Base-by-base conservation (phyloP, 2,888 invertebrate species). In the Drosophila macrospina region DNA sequence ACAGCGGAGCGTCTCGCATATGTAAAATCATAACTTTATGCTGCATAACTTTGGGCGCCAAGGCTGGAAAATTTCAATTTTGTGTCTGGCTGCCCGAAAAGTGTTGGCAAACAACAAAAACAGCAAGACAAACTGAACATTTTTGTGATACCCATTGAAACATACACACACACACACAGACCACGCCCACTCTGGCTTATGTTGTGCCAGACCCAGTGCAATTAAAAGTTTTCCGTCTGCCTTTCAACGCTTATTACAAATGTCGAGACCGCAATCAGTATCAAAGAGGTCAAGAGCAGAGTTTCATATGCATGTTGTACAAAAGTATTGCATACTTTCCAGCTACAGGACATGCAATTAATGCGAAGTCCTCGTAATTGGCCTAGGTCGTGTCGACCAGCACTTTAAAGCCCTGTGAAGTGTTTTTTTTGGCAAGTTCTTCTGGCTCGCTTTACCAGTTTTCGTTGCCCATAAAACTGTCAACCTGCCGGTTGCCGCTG, bases 221-320 rank as follows among this genome's bases (percentile, higher is more conserved):
- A 83, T 83, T 83, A 87, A 83, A 83, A 83, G 82, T 83, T 87
- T 66, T 78, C 66, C 56, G 75, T 74, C 65, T 71, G 77, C 56
- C 50, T 72, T 55, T 63, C 69, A 70, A 78, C 74, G 82, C 69
- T 76, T 83, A 83, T 83, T 81, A 65, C 86, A 76, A 82, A 74
- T 87, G 82, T 79, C 70, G 79, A 50, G 64, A 73, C 79, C 82
- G 79, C 87, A 87, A 76, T 78, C 84, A 84, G 24, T 42, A 42
- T 48, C 69, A 61, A 67, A 69, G 77, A 85, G 87, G 85, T 83
- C 83, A 87, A 83, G 87, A 79, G 70, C 72, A 63, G 26, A 52
- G 81, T 51, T 41, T 30, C 5, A 15, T 47, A 36, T 47, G 34
- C 36, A 28, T 39, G 45, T 50, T 44, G 32, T 24, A 32, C n/a